These are phyloP conservation scores for Tiaroga cobitis DNA, from an alignment of 2,797 vertebrate species.

Conservation along the genomic window DNA sequence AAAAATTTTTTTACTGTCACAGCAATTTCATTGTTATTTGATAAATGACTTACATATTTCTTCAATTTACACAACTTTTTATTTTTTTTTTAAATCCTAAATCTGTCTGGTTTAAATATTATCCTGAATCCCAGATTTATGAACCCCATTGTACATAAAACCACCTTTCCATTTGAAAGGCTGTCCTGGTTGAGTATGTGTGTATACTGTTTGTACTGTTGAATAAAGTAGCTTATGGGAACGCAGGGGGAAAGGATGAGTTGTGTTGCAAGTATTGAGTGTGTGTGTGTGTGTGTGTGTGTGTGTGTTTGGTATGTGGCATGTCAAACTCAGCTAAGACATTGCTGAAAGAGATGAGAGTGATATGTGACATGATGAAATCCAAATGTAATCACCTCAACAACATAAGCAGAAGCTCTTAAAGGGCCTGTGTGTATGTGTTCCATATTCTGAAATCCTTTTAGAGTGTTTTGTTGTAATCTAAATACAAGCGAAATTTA, in stretches of 20 bases:
- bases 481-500: background rate
- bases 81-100: background rate
- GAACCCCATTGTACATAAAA: background rate
- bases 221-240: constrained; percentile 12
- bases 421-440: constrained; percentile 51
- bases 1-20: background rate
- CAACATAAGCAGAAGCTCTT: constrained; percentile 67
- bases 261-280: background rate
- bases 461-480: background rate
- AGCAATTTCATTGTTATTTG: background rate
- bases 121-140: background rate
- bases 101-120: background rate
- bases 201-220: background rate
- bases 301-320: background rate
- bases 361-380: constrained; percentile 65
- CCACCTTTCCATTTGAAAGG: background rate
- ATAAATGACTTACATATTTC: background rate
- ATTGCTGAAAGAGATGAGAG: constrained; percentile 11
- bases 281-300: no score
- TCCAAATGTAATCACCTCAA: constrained; percentile 74
- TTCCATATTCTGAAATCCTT: background rate
- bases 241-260: background rate
- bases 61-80: no score
- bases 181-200: background rate
- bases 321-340: constrained; percentile 6